Base-by-base conservation (phyloP, 2,888 invertebrate species). In the Drosophila mulleri region DNA sequence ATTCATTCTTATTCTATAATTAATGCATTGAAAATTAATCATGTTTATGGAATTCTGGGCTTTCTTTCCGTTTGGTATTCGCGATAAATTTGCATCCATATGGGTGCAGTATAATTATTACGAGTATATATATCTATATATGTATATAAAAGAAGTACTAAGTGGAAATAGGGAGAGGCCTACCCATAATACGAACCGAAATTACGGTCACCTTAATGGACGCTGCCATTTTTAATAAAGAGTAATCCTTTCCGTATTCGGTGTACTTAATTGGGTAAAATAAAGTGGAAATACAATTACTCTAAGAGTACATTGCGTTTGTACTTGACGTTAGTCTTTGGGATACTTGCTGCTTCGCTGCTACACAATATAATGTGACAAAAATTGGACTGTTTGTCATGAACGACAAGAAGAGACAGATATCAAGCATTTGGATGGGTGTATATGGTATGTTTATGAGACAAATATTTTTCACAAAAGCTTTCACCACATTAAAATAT, bases 371-470 rank as follows among this genome's bases (percentile, higher is more conserved):
- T 63, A 65, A 64, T 75, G 20, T 59, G 56, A 16, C 45, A 57
- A 12, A 53, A 69, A 45, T 26, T 64, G 12, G 73, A 76, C 85
- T 75, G 78, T 56, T 75, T 80, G 65, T 65, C 58, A 56, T 58
- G 82, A 84, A 69, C 78, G 75, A 77, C 83, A 78, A 67, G 61
- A 65, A 54, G 56, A 80, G 65, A 78, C 82, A 84, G 75, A 75
- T 67, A 75, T 69, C 62, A 70, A 71, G 67, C 52, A 71, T 56
- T 53, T 66, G 64, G 44, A 70, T 54, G 48, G 23, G 8, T 53
- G 35, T 67, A 41, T 59, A 50, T 52, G 26, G 32, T 39, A 75
- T 53, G 57, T 41, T 32, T 65, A 16, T 41, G 32, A 32, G 11
- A 20, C 29, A n/a, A 47, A 69, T 65, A 67, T 80, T 75, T 67